Evolutionary conservation across 2,113 vertebrate genomes (phyloP).

Genomic region (Strix aluco): DNA sequence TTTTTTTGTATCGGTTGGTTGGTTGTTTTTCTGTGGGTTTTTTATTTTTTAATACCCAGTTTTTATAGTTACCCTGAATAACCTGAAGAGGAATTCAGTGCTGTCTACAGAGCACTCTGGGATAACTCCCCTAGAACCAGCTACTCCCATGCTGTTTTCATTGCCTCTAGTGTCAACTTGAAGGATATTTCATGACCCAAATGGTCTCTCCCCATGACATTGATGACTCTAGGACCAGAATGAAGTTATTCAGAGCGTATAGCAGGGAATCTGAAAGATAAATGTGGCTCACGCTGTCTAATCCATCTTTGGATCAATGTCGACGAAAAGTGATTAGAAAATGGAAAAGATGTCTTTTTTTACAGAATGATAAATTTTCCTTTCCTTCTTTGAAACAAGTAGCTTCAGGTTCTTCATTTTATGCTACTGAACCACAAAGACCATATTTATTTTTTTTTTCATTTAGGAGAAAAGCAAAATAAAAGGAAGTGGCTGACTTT

Average conservation of each 20-base stretch:
- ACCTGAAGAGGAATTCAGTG: background rate
- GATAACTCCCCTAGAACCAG: background rate
- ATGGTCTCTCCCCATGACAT: background rate
- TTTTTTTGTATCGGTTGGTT: no score
- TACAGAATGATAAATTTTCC: constrained; percentile 1
- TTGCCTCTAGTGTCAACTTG: background rate
- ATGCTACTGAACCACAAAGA: background rate
- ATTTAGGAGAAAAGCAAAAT: background rate
- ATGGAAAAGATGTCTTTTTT: background rate
- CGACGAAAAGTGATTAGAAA: constrained; percentile 38
- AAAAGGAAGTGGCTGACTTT: background rate
- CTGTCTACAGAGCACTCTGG: background rate
- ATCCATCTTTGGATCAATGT: constrained; percentile 14
- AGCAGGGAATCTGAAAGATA: constrained; percentile 7
- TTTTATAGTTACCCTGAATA: background rate
- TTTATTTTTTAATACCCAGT: background rate
- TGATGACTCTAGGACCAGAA: background rate
- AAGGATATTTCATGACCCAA: constrained; percentile 23
- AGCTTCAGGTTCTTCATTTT: background rate
- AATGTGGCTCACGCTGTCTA: background rate
- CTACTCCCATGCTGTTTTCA: background rate
- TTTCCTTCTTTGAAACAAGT: background rate
- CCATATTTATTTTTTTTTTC: background rate
- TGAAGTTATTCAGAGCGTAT: background rate
- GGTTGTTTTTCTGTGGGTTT: background rate